phyloP scores from a whole-genome alignment of 2,888 invertebrate genomes.

The Ormyrus thymus region DNA sequence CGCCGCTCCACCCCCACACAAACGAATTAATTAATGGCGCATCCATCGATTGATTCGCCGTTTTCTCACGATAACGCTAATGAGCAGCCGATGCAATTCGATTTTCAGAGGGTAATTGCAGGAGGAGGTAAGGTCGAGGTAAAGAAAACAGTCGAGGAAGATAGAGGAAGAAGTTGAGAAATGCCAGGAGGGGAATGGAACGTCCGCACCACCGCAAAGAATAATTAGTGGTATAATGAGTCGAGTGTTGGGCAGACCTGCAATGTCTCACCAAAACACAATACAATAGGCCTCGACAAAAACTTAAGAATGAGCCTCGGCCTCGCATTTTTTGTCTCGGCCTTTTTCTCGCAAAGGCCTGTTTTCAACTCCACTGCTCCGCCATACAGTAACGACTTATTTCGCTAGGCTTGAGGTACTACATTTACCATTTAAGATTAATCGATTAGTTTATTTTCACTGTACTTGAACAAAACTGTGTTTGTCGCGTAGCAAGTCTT shows the following conservation, averaged over 20 bases:
- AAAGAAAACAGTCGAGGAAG: slow-evolving; percentile 22
- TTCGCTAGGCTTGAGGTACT: too few relatives aligned
- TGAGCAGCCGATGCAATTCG: slow-evolving; percentile 35
- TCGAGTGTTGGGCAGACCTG: slow-evolving; percentile 73
- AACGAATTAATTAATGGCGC: slow-evolving; percentile 43
- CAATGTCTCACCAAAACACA: slow-evolving; percentile 72
- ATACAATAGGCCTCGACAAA: slow-evolving; percentile 63
- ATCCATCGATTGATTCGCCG: slow-evolving; percentile 4
- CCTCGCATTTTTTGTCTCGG: slow-evolving; percentile 14
- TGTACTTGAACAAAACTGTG: too few relatives aligned
- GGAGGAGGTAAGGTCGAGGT: slow-evolving; percentile 2
- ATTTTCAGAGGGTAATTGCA: slow-evolving; percentile 47
- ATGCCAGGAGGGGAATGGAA: neutral
- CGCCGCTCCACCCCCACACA: neutral
- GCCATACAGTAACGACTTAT: too few relatives aligned
- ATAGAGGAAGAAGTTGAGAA: slow-evolving; percentile 18
- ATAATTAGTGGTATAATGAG: slow-evolving; percentile 75
- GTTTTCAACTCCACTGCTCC: slow-evolving; percentile 12
- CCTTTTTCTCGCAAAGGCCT: neutral
- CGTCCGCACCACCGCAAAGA: slow-evolving; percentile 65
- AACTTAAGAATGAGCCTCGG: slow-evolving; percentile 23
- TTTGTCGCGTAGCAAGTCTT: too few relatives aligned
- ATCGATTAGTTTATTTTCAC: too few relatives aligned
- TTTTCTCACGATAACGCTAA: slow-evolving; percentile 45
- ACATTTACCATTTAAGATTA: too few relatives aligned